These are phyloP conservation scores for Parus major DNA, from an alignment of 2,113 vertebrate species.

Conservation along the genomic window DNA sequence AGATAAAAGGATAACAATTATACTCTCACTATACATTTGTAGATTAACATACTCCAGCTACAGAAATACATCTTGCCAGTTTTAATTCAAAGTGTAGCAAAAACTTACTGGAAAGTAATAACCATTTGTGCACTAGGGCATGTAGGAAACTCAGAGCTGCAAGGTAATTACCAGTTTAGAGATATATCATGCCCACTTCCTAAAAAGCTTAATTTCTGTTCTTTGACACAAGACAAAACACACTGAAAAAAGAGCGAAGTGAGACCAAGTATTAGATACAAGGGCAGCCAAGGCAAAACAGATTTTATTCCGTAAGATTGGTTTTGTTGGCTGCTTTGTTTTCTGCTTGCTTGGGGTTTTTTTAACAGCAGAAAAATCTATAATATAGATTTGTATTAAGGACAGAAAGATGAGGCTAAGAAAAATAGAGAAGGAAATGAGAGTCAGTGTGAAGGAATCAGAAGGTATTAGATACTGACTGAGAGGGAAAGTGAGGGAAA, in stretches of 20 bases:
- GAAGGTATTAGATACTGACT: not conserved
- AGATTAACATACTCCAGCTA: not conserved
- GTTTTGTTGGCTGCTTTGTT: not conserved
- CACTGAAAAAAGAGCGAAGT: not conserved
- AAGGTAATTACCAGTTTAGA: not conserved
- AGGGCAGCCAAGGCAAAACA: not conserved
- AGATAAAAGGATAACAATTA: not conserved
- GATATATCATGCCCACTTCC: not conserved
- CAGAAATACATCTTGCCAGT: not conserved
- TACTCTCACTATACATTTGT: not conserved
- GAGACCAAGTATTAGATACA: not conserved
- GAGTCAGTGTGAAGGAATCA: not conserved
- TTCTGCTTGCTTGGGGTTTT: not conserved
- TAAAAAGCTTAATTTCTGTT: not conserved
- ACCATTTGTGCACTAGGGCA: not conserved
- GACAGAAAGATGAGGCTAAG: not conserved
- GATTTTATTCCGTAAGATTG: not conserved
- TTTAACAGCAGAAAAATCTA: not conserved
- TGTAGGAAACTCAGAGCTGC: not conserved
- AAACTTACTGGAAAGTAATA: not conserved
- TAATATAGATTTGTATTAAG: not conserved
- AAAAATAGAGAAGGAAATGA: not conserved
- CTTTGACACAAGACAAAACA: not conserved
- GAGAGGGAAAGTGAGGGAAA: not conserved
- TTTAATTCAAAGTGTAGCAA: not conserved